Base-by-base conservation (phyloP, 1,140 invertebrate species). In the Drosophila suzukii region DNA sequence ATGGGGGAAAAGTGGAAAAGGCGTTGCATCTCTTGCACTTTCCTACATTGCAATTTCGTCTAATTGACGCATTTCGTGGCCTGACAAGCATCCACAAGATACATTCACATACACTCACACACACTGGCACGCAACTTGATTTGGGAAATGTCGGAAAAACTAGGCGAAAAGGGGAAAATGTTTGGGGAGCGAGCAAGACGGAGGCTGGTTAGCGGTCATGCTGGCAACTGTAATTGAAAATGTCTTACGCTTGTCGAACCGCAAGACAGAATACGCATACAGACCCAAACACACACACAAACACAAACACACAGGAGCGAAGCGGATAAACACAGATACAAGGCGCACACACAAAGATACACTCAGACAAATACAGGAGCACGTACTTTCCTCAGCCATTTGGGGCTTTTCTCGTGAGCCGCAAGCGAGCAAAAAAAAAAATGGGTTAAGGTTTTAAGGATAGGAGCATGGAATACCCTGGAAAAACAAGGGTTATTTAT, bases 241-340 rank as follows among this genome's bases (percentile, higher is more conserved):
- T 89, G 84, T 89, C 84, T 89, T 89, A 90, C 81, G 84, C 84
- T 89, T 89, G 84, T 89, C 84, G 84, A 89, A 90, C 84, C 85
- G 74, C 84, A 89, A 89, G 76, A 66, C 74, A 81, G 43, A 80
- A 67, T 62, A 74, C 72, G 51, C 70, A 74, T 49, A 76, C 57
- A 81, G 43, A 59, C 24, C 67, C 41, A 54, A 44, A 39, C 32
- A 34, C 6, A 38, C 43, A 66, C 36, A 55, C 24, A 66, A 30
- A 55, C 24, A 39, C 38, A 39, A 11, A 67, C 44, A 20, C 20
- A 20, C 20, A 20, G 20, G 20, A 55, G 65, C 24, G 32, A 24
- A 38, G 11, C 38, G 62, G 49, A 68, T 55, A 55, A 56, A 49
- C 67, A 49, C 67, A 36, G 50, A 70, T 39, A 70, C 63, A 39